Evolutionary conservation across 2,113 vertebrate genomes (phyloP), one percentile per base, ranked within the genome.

Genomic region (Boleophthalmus pectinirostris): DNA sequence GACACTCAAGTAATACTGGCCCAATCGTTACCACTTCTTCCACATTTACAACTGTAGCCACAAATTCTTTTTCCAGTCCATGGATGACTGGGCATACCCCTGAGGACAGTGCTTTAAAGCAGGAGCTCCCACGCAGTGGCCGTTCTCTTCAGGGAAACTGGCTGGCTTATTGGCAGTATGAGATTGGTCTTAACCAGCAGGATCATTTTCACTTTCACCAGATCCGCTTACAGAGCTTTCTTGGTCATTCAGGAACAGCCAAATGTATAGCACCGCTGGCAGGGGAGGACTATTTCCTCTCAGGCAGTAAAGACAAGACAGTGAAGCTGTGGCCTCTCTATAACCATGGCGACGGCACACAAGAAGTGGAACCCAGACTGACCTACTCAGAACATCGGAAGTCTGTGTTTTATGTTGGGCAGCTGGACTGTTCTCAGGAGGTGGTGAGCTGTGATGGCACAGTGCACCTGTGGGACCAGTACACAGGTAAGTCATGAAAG

Each of bases 121-220:
- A 95, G 8, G 97, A 98, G 21, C 95, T 99, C 12, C 94, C 94
- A 0, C 95, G 94, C 77, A 96, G 96, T 10, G 83, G 93, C 24
- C 96, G 96, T 4, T 93, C 94, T 61, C 93, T 99, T 47, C 96
- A 96, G 24, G 97, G 98, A 53, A 99, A 99, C 93, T 99, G 98
- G 98, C 89, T 99, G 89, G 98, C 98, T 0, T 97, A 98, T 87
- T 99, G 98, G 98, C 98, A 98, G 83, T 98, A 98, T 0, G 97
- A 99, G 90, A 98, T 99, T 0, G 97, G 98, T 0, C 94, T 98
- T 23, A 98, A 94, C 88, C 97, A 97, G 73, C 96, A 97, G 0
- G 97, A 98, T 3, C 96, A 95, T 87, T 99, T 99, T 88, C 95
- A 96, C 92, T 98, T 99, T 89, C 96, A 99, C 85, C 97, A 99